Evolutionary conservation across 2,797 vertebrate genomes (phyloP), one percentile per base, ranked within the genome.

Genomic region (Micromesistius poutassou): DNA sequence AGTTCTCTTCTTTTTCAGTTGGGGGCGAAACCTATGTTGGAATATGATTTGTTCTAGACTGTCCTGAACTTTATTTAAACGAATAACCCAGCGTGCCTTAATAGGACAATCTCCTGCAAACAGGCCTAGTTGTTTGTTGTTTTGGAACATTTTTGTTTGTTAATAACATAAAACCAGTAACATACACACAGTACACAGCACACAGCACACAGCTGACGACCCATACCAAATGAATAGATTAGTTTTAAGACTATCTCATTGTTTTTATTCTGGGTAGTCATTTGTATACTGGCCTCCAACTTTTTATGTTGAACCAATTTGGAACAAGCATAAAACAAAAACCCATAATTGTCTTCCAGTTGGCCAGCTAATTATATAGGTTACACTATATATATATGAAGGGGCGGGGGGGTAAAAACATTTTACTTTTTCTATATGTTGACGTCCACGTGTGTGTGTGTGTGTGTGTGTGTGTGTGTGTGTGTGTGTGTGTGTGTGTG

Each of bases 381-480:
- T 9, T 46, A 12, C 42, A 46, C 13, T 46, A 14, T 9, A 42
- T 42, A 14, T 13, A 42, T 42, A 13, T 10, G 36, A 5, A 8
- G 36, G 36, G 38, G 38, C 7, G 42, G 42, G 38, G 13, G 40
- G 40, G 40, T 4, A 10, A 8, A 38, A 5, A n/a, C 46, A 22
- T 71, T 71, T 71, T 0, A 9, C 30, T 14, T 71, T 71, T 13
- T 30, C 2, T 28, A n/a, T 19, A 62, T n/a, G 22, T 62, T n/a
- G 55, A 4, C 6, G 6, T 62, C 50, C 50, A 22, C 4, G 6
- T 62, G 55, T 25, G 40, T 91, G 87, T 82, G 89, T 74, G 71
- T 77, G 38, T 40, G 38, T 40, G 38, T 40, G 38, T 40, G 38
- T 40, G 38, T 91, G 87, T 82, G 89, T 74, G 70, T 77, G 38